These are phyloP conservation scores for Pogona vitticeps DNA, from an alignment of 2,113 vertebrate genomes.

Conservation along the genomic window DNA sequence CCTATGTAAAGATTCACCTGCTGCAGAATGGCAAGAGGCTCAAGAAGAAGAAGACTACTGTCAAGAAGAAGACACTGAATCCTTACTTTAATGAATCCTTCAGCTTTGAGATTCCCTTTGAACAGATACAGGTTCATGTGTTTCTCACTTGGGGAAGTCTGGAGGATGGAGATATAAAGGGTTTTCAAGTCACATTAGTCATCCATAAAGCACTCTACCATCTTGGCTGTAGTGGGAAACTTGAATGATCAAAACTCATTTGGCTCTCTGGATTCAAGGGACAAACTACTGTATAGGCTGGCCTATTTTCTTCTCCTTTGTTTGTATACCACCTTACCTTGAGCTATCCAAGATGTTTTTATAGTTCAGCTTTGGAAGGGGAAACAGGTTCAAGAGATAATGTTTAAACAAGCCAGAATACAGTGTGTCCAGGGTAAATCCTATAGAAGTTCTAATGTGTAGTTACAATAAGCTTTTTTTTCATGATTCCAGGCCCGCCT, in stretches of 20 bases:
- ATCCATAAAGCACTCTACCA: background rate
- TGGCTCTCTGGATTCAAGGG: too few relatives aligned
- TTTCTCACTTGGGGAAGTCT: background rate
- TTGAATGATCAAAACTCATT: background rate
- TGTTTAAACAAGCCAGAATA: background rate
- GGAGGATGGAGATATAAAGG: rapidly evolving
- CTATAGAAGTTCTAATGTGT: too few relatives aligned
- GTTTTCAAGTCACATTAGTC: background rate
- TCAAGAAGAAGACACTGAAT: conserved; percentile 98
- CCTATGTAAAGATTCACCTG: conserved; percentile 97
- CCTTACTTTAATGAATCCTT: conserved; percentile 98
- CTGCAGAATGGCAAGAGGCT: conserved; percentile 96
- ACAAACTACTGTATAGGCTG: background rate
- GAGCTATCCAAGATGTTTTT: too few relatives aligned
- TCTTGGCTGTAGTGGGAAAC: background rate
- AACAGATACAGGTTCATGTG: conserved; percentile 91
- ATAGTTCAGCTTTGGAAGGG: background rate
- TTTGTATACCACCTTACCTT: too few relatives aligned
- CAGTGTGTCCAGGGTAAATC: background rate
- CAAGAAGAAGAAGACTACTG: conserved; percentile 99
- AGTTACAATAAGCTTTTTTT: background rate
- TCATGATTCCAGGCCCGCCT: background rate
- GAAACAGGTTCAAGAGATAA: background rate
- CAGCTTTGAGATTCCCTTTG: conserved; percentile 98
- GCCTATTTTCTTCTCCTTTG: too few relatives aligned